A percentile compares a stretch with the other conserved stretches of the same genome.
phyloP scores from a whole-genome alignment of 2,797 vertebrate species.

The Echeneis naucrates region DNA sequence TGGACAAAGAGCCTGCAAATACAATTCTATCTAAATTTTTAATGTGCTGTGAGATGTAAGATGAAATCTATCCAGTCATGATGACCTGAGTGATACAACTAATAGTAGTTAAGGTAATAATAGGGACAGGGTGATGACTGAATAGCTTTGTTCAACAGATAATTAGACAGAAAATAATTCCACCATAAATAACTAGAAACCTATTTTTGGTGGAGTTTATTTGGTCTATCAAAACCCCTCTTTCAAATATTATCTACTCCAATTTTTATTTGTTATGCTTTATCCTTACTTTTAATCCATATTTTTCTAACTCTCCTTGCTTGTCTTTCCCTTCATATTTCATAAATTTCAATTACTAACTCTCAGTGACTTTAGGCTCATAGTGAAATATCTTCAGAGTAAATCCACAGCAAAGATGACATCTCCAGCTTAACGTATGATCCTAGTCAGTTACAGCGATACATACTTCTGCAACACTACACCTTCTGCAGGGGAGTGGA shows the following conservation, averaged over 20 bases:
- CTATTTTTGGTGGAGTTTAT: not conserved
- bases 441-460: constrained; percentile 40
- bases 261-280: not conserved
- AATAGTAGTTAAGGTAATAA: not conserved
- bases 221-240: not conserved
- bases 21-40: constrained; percentile 8
- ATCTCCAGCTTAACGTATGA: constrained; percentile 31
- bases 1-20: constrained; percentile 3
- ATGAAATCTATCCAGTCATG: not conserved
- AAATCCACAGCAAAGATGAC: constrained; percentile 48
- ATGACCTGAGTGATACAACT: not conserved
- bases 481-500: constrained; percentile 26
- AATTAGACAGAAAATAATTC: too few species aligned
- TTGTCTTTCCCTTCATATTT: constrained; percentile 24
- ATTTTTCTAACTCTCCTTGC: not conserved
- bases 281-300: not conserved
- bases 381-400: constrained; percentile 36
- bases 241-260: not conserved
- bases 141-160: not conserved
- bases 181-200: not conserved
- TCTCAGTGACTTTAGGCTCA: constrained; percentile 20
- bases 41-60: not conserved
- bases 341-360: constrained; percentile 7
- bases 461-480: constrained; percentile 25
- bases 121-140: not conserved